Percentiles rank a stretch among this genome's conserved stretches.
These are phyloP conservation scores for Actinostola sp. DNA, from an alignment of 92 coral and sea anemone species.

Conservation along the genomic window DNA sequence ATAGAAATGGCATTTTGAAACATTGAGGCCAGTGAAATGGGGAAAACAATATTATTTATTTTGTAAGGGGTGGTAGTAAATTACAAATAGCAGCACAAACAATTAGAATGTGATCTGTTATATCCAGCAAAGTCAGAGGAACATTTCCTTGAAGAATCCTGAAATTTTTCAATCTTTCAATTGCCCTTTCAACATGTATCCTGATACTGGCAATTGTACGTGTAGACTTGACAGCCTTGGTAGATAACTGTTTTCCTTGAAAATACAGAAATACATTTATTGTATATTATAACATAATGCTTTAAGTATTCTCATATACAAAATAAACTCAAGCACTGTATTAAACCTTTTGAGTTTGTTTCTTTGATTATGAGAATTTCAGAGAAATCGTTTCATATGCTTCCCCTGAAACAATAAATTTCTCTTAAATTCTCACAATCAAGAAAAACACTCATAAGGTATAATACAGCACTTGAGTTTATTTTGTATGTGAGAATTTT, in stretches of 20 bases:
- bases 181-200: conserved; percentile 45
- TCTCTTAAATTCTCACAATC: too few species aligned
- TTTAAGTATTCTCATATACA: background rate
- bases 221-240: conserved; percentile 31
- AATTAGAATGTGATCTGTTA: conserved; percentile 5
- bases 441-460: too few species aligned
- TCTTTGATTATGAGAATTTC: too few species aligned
- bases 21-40: background rate
- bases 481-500: background rate
- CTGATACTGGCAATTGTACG: conserved; percentile 41
- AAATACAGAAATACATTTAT: background rate
- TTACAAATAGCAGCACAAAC: conserved; percentile 48
- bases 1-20: conserved; percentile 1
- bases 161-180: conserved; percentile 34
- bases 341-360: too few species aligned
- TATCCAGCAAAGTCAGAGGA: conserved; percentile 14
- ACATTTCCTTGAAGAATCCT: conserved; percentile 33
- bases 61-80: conserved; percentile 39
- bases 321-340: background rate
- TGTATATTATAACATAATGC: background rate
- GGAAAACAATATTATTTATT: background rate
- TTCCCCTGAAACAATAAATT: too few species aligned
- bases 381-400: too few species aligned
- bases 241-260: conserved; percentile 38
- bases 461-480: background rate